Evolutionary conservation across 2,797 vertebrate genomes (phyloP).

Genomic region (Eidolon dupreanum): DNA sequence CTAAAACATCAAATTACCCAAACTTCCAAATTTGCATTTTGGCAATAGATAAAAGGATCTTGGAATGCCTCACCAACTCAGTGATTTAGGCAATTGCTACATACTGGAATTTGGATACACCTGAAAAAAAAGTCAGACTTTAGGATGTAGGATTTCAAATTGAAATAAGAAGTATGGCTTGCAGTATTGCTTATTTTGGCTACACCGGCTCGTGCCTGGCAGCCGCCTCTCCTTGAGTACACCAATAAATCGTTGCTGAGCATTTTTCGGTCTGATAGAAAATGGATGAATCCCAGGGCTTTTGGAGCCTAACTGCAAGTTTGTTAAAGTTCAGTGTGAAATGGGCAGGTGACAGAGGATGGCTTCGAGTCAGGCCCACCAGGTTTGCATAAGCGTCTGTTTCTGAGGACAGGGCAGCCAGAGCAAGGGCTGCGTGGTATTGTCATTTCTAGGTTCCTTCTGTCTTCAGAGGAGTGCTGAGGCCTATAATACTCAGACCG

Average conservation of each 20-base stretch:
- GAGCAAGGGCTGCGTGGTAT: no score
- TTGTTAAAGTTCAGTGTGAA: neutral
- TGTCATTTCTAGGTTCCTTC: neutral
- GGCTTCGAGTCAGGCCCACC: neutral
- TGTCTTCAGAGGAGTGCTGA: neutral
- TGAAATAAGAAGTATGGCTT: neutral
- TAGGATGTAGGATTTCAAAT: conserved; percentile 38
- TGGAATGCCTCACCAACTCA: neutral
- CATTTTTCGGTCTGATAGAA: neutral
- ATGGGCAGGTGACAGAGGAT: neutral
- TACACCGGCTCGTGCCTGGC: conserved; percentile 8
- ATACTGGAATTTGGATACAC: neutral
- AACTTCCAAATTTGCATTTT: neutral
- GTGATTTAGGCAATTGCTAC: neutral
- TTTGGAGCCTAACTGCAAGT: neutral
- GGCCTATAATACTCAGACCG: neutral
- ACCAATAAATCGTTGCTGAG: conserved; percentile 33
- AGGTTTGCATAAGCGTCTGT: neutral
- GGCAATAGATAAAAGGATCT: neutral
- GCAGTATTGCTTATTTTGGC: neutral
- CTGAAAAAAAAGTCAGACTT: neutral
- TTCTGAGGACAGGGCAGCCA: neutral
- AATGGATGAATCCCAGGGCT: conserved; percentile 28
- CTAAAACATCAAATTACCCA: neutral
- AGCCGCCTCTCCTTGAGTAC: neutral